Conservation (phyloP, 2,113 vertebrate species). For the Laticauda colubrina region DNA sequence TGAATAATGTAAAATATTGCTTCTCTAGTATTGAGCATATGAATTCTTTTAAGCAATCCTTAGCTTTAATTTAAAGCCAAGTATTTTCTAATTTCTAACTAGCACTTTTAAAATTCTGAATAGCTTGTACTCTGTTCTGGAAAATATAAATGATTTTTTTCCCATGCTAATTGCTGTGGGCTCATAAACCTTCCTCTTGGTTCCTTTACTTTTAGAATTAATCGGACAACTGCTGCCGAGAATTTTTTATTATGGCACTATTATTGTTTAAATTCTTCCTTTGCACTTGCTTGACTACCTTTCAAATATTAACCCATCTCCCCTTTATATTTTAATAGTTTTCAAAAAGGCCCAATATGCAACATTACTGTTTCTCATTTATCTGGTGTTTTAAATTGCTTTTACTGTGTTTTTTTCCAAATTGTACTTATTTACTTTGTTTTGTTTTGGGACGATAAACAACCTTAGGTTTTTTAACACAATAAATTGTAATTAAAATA, state of each 20-base stretch:
- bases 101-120: background rate
- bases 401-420: background rate
- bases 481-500: background rate
- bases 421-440: background rate
- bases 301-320: background rate
- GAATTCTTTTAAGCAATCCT: slow-evolving; percentile 1
- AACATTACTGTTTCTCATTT: background rate
- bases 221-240: background rate
- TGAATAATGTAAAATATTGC: background rate
- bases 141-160: background rate
- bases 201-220: background rate
- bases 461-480: background rate
- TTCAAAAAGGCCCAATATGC: background rate
- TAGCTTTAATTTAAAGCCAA: background rate
- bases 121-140: background rate
- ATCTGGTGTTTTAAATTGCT: background rate
- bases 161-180: background rate
- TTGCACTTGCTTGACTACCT: background rate
- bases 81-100: background rate
- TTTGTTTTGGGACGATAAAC: background rate
- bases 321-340: background rate
- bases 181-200: background rate
- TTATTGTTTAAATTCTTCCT: background rate
- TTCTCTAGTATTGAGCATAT: background rate
- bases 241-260: background rate